A percentile compares a stretch with the other conserved stretches of the same genome.
Evolutionary conservation across 1,140 invertebrate genomes (phyloP).

Genomic region (Armadillidium nasatum): DNA sequence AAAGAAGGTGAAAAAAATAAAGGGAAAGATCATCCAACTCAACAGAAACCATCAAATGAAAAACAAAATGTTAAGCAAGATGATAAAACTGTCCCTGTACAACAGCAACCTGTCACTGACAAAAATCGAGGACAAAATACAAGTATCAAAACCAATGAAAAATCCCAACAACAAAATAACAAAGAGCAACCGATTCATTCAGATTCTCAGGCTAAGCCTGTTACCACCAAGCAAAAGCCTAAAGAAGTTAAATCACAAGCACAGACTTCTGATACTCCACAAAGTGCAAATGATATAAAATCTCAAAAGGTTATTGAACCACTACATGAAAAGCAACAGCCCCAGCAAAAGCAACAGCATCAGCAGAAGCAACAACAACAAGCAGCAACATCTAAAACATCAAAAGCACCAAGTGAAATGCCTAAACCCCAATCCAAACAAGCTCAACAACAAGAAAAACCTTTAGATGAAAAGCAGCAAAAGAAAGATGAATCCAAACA

Average conservation of each 20-base stretch:
- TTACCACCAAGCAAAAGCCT: too few relatives aligned
- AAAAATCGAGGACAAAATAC: too few relatives aligned
- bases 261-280: too few relatives aligned
- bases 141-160: neutral
- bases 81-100: too few relatives aligned
- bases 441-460: neutral
- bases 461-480: conserved; percentile 8
- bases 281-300: too few relatives aligned
- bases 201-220: too few relatives aligned
- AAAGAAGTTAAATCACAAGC: too few relatives aligned
- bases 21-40: neutral
- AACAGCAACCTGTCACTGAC: too few relatives aligned
- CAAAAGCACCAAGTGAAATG: neutral
- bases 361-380: conserved; percentile 19
- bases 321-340: neutral
- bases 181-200: too few relatives aligned
- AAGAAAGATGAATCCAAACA: conserved; percentile 2
- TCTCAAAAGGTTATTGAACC: too few relatives aligned
- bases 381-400: neutral
- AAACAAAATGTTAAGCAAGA: too few relatives aligned
- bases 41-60: too few relatives aligned
- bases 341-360: conserved; percentile 11
- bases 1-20: neutral
- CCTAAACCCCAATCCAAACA: neutral
- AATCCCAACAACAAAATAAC: neutral